Conservation (phyloP, 2,888 invertebrate genomes). For the Panopea generosa region DNA sequence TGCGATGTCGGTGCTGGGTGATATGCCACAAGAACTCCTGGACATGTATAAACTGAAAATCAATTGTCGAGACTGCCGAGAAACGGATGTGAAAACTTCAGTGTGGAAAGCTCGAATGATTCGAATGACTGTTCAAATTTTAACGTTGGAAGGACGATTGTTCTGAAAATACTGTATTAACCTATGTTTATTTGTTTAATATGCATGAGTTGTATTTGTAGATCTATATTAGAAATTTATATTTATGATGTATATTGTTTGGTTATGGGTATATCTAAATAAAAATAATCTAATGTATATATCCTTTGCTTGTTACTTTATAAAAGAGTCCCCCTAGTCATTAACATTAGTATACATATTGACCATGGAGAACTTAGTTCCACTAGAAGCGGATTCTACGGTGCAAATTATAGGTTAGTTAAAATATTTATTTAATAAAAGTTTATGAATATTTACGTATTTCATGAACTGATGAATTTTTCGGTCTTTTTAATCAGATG, state of each 20-base stretch:
- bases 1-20: slow-evolving; percentile 7
- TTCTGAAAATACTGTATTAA: neutral
- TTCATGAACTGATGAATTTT: no score
- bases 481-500: no score
- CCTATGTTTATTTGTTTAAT: no score
- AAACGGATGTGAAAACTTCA: slow-evolving; percentile 35
- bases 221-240: no score
- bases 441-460: no score
- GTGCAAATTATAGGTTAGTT: slow-evolving; percentile 47
- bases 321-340: no score
- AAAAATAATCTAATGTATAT: no score
- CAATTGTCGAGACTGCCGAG: slow-evolving; percentile 36
- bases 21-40: slow-evolving; percentile 5
- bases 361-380: slow-evolving; percentile 43
- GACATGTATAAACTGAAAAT: slow-evolving; percentile 43
- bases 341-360: neutral
- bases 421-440: neutral
- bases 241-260: no score
- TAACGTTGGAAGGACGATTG: slow-evolving; percentile 28
- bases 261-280: no score
- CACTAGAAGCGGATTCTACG: slow-evolving; percentile 34
- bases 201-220: no score
- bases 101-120: slow-evolving; percentile 41
- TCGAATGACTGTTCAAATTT: slow-evolving; percentile 23
- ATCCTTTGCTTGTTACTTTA: no score